phyloP scores from a whole-genome alignment of 2,888 invertebrate species.

The Schizaphis graminum region DNA sequence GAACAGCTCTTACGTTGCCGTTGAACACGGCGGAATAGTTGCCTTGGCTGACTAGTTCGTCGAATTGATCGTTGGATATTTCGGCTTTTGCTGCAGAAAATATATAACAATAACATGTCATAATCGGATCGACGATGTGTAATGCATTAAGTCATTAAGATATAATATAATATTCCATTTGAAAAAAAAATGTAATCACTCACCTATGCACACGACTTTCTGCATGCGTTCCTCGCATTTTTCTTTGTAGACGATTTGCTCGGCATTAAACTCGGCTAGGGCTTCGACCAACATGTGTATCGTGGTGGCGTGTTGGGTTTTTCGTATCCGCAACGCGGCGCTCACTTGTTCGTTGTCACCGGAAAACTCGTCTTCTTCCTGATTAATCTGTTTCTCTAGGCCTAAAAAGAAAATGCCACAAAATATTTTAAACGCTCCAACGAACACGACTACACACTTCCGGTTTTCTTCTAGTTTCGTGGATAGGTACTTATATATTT shows the following conservation, averaged over 20 bases:
- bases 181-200: background rate
- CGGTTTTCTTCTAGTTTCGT: background rate
- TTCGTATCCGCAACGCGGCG: slow-evolving; percentile 70
- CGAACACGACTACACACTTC: background rate
- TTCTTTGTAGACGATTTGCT: slow-evolving; percentile 75
- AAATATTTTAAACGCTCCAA: background rate
- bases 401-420: slow-evolving; percentile 64
- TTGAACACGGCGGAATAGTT: slow-evolving; percentile 69
- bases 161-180: background rate
- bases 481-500: background rate
- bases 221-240: slow-evolving; percentile 75
- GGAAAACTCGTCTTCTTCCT: slow-evolving; percentile 69
- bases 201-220: slow-evolving; percentile 75
- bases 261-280: slow-evolving; percentile 75
- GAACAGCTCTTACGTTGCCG: slow-evolving; percentile 69
- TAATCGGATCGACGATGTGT: background rate
- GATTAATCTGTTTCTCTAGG: slow-evolving; percentile 68
- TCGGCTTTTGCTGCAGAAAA: slow-evolving; percentile 69
- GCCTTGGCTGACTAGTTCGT: slow-evolving; percentile 69
- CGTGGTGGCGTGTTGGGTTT: slow-evolving; percentile 74
- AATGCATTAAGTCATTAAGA: background rate
- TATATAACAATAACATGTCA: background rate
- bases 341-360: slow-evolving; percentile 67
- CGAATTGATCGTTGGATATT: slow-evolving; percentile 69
- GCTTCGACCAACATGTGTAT: slow-evolving; percentile 75